Base-by-base conservation (phyloP, 2,888 invertebrate genomes). In the Drosophila anceps region DNA sequence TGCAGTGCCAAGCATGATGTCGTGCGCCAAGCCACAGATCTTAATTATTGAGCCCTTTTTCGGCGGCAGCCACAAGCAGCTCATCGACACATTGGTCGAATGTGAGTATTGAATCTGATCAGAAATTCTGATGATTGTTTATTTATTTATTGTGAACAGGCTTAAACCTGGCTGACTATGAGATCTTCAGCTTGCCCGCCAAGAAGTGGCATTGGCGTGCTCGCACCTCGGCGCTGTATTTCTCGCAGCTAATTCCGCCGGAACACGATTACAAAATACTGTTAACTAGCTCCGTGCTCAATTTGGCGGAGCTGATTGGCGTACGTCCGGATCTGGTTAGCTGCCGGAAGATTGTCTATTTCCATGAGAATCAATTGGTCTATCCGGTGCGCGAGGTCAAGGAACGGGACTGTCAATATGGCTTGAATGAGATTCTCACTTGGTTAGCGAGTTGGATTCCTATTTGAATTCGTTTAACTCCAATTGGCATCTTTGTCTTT, bases 171-270 rank as follows among this genome's bases (percentile, higher is more conserved):
- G 79, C 76, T 9, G 90, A 93, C 60, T 94, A 92, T 81, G 93
- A 93, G 71, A 86, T 95, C 12, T 93, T 94, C 33, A 95, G 94
- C 48, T 92, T 96, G 88, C 93, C 95, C 1, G 95, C 95, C 9
- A 96, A 96, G 86, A 96, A 96, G 90, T 96, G 96, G 96, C 96
- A 96, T 81, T 96, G 96, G 96, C 92, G 95, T 64, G 95, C 96
- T 0, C 92, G 96, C 54, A 95, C 95, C 18, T 94, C 95, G 24
- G 95, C 96, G 0, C 91, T 96, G 1, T 94, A 95, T 80, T 93
- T 96, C 73, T 94, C 95, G 2, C 94, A 95, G 84, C 91, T 92
- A 20, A 95, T 96, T 69, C 95, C 95, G 0, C 81, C 83, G 27
- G 87, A 94, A 15, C 93, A 94, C 50, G 92, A 93, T 7, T 94